These are phyloP conservation scores for Nasua narica DNA, from an alignment of 2,797 vertebrate species.

Conservation along the genomic window DNA sequence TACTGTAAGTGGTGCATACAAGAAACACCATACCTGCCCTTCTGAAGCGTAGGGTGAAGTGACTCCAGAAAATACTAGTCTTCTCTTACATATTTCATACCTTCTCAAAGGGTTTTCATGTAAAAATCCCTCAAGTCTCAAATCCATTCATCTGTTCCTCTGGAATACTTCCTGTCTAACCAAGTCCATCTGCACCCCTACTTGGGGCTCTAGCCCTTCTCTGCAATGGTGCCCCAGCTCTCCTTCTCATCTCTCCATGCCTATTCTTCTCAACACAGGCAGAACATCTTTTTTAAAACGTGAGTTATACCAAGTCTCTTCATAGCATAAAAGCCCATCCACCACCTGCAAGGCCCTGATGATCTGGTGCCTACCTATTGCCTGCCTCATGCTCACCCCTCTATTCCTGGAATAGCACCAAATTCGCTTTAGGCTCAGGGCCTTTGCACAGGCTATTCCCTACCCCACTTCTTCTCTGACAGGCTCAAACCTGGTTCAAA, in stretches of 20 bases:
- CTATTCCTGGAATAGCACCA: not conserved
- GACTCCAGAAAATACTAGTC: not conserved
- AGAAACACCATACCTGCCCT: accelerated
- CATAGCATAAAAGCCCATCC: not conserved
- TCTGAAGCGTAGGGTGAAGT: not conserved
- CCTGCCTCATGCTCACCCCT: not conserved
- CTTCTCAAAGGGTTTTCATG: not conserved
- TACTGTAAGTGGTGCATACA: too few species aligned
- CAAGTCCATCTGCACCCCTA: not conserved
- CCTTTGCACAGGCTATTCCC: not conserved
- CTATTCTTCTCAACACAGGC: not conserved
- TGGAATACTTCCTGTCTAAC: not conserved
- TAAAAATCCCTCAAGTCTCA: not conserved
- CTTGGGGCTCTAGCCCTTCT: too few species aligned
- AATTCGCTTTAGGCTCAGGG: not conserved
- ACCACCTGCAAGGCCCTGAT: too few species aligned
- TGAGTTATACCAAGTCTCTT: not conserved
- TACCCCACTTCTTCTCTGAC: not conserved
- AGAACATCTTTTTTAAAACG: not conserved
- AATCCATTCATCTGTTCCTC: not conserved
- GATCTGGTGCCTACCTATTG: not conserved
- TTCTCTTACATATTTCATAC: not conserved
- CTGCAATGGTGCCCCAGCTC: not conserved
- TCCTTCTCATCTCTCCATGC: too few species aligned
- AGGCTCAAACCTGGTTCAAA: not conserved